A percentile compares a stretch with the other conserved stretches of the same genome.
Evolutionary conservation across 2,888 invertebrate species (phyloP).

Genomic region (Thecophora atra): DNA sequence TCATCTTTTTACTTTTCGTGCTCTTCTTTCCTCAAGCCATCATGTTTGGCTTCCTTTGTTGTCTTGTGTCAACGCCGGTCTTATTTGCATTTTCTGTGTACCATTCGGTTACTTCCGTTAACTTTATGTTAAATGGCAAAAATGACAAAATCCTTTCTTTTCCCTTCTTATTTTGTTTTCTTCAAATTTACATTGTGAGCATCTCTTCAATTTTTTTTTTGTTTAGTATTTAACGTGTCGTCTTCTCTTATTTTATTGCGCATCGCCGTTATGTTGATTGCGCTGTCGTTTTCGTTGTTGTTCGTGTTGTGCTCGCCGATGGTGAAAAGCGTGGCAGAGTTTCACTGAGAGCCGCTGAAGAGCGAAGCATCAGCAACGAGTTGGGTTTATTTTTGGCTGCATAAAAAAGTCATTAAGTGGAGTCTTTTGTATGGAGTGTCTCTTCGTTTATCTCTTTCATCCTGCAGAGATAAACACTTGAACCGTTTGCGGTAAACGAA

Average conservation of each 20-base stretch:
- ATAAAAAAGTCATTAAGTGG: constrained; percentile 34
- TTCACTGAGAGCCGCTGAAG: background rate
- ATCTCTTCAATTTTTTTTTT: constrained; percentile 14
- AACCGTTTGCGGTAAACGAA: too few relatives aligned
- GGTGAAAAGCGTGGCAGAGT: background rate
- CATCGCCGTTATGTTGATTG: background rate
- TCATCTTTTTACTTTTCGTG: constrained; percentile 20
- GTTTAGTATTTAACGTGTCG: background rate
- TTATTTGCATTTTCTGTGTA: constrained; percentile 54
- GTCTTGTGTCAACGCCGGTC: constrained; percentile 11
- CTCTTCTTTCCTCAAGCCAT: constrained; percentile 26
- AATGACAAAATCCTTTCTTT: constrained; percentile 19
- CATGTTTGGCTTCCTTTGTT: constrained; percentile 46
- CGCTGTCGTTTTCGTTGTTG: background rate
- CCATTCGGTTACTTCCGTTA: constrained; percentile 37
- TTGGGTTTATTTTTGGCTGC: constrained; percentile 36
- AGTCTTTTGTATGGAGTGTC: constrained; percentile 36
- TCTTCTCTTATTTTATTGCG: constrained; percentile 1
- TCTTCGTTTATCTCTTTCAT: too few relatives aligned
- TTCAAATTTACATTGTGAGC: constrained; percentile 6
- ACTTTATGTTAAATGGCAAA: constrained; percentile 32
- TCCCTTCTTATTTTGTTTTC: background rate
- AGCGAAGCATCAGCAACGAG: background rate
- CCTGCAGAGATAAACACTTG: too few relatives aligned
- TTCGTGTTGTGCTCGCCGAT: background rate